Evolutionary conservation across 2,113 vertebrate genomes (phyloP), one percentile per base, ranked within the genome.

Genomic region (Nesogale talazaci): DNA sequence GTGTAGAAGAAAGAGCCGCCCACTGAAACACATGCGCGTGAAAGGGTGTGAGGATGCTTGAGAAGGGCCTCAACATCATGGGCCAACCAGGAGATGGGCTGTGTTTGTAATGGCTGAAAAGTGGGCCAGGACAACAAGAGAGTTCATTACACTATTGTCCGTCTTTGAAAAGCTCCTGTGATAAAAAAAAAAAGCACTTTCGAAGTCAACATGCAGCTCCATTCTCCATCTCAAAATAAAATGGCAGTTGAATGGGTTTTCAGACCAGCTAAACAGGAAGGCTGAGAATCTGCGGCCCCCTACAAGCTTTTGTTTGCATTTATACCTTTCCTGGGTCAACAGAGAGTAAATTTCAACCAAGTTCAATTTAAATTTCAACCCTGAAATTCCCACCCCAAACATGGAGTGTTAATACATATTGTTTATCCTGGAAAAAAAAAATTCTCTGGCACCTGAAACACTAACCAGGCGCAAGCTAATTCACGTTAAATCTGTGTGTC

Each of bases 141-240:
- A 15, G 29, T 27, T 75, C 27, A 52, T 11, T 10, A 12, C 46
- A 8, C 14, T 9, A 52, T 52, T 52, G 46, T 65, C 46, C 34
- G 2, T 11, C 25, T 86, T 70, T 76, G 22, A 92, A 82, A 83
- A n/a, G 31, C 6, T 79, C 42, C 65, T 40, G 25, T 57, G 25
- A 65, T 36, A 46, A 76, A 76, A 15, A 46, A 76, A 76, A 15
- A 42, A 4, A 46, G 25, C 2, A 22, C 23, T 63, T 61, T 77
- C 65, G 15, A 86, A 92, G 27, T 88, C 77, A 72, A 36, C 3
- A 4, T 92, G 57, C 90, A 14, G 56, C 56, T 83, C 40, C n/a
- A 1, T 31, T 56, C 63, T 52, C 90, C 42, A 74, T 61, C 25
- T 34, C 92, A 52, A 92, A 92, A 93, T 61, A 88, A 93, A 92